phyloP scores from a whole-genome alignment of 2,888 invertebrate genomes.

The Keiferia lycopersicella region DNA sequence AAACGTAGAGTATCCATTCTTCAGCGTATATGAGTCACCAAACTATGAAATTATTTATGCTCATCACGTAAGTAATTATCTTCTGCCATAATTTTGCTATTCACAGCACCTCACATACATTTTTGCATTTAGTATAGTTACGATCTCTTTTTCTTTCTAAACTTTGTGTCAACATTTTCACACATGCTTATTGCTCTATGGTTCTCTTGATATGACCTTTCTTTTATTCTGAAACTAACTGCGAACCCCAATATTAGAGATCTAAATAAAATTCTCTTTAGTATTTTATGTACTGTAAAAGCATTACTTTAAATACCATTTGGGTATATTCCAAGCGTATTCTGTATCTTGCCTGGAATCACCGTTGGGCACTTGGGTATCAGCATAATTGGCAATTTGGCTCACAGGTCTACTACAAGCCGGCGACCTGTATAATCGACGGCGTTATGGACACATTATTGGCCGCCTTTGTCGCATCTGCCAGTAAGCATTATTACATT shows the following conservation, averaged over 20 bases:
- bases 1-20: constrained; percentile 72
- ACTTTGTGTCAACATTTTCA: too few relatives aligned
- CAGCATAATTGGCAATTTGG: constrained; percentile 16
- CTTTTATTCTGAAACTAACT: too few relatives aligned
- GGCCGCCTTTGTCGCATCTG: constrained; percentile 70
- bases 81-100: too few relatives aligned
- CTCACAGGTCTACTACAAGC: constrained; percentile 73
- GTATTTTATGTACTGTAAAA: background rate
- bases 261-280: too few relatives aligned
- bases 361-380: background rate
- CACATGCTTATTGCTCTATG: too few relatives aligned
- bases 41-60: constrained; percentile 62
- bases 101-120: too few relatives aligned
- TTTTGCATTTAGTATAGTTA: too few relatives aligned
- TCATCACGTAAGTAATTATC: constrained; percentile 69
- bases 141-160: too few relatives aligned
- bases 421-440: constrained; percentile 76
- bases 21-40: constrained; percentile 66
- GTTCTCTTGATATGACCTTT: too few relatives aligned
- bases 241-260: too few relatives aligned
- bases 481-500: constrained; percentile 56
- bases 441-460: constrained; percentile 75
- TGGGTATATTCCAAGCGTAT: background rate
- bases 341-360: background rate
- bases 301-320: background rate